Evolutionary conservation across 2,797 vertebrate species (phyloP).

Genomic region (Artibeus lituratus): DNA sequence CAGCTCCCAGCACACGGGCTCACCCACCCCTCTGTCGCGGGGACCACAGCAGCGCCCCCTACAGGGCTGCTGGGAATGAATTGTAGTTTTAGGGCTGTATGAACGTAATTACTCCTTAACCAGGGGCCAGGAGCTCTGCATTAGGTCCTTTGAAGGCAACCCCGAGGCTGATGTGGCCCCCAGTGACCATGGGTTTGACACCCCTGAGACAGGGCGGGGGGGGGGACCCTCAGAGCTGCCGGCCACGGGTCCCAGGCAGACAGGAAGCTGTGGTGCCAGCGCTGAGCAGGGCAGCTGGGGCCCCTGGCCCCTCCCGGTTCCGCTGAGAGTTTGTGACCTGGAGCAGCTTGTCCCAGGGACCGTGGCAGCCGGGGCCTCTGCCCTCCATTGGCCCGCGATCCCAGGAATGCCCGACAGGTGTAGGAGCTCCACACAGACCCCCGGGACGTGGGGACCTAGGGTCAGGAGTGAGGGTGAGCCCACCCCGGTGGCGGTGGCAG

Average conservation of each 20-base stretch:
- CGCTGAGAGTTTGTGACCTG: neutral
- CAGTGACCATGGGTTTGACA: no score
- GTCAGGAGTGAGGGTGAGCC: fast-evolving
- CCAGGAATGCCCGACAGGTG: neutral
- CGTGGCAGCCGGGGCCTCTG: fast-evolving
- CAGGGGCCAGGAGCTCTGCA: no score
- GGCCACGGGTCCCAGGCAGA: no score
- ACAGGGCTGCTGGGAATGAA: neutral
- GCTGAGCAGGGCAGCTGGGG: no score
- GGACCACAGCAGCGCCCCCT: neutral
- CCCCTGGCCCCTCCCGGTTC: no score
- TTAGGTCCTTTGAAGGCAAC: no score
- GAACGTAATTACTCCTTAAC: no score
- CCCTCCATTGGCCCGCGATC: neutral
- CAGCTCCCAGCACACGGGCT: neutral
- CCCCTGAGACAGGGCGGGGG: neutral
- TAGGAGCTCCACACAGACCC: no score
- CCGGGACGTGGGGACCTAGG: fast-evolving
- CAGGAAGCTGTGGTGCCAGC: no score
- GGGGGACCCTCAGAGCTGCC: neutral
- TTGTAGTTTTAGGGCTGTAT: no score
- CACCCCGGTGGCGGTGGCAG: neutral
- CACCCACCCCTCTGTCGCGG: neutral
- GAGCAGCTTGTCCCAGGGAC: neutral
- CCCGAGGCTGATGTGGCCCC: no score